Conservation (phyloP, 2,888 invertebrate species). For the Chorisops tibialis region DNA sequence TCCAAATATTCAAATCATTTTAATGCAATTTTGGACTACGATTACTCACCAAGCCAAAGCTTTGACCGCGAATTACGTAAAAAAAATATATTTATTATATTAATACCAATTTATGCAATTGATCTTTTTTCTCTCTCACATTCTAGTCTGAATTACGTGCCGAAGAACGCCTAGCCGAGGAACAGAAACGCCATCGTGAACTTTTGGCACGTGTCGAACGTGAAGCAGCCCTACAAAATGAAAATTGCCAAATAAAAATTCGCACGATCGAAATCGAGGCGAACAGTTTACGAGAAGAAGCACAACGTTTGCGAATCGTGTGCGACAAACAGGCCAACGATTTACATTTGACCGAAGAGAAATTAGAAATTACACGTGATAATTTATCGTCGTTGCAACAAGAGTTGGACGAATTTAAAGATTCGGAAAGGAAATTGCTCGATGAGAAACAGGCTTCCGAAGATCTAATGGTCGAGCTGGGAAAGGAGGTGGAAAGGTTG, state of each 20-base stretch:
- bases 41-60: too few relatives aligned
- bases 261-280: conserved; percentile 68
- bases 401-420: conserved; percentile 55
- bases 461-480: conserved; percentile 63
- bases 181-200: conserved; percentile 82
- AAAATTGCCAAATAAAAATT: conserved; percentile 70
- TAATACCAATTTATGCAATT: neutral
- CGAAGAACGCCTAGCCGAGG: conserved; percentile 73
- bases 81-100: neutral
- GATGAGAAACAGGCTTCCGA: conserved; percentile 54
- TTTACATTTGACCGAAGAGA: conserved; percentile 55
- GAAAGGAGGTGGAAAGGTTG: conserved; percentile 63
- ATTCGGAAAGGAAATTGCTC: conserved; percentile 56
- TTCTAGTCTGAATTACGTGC: conserved; percentile 73
- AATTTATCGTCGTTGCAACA: conserved; percentile 56
- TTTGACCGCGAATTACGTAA: too few relatives aligned
- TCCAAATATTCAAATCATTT: too few relatives aligned
- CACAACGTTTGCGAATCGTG: conserved; percentile 60
- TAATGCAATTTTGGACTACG: too few relatives aligned
- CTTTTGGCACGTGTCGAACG: conserved; percentile 77
- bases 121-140: too few relatives aligned
- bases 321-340: conserved; percentile 62
- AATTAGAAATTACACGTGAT: conserved; percentile 57
- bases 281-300: conserved; percentile 62
- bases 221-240: conserved; percentile 74